Evolutionary conservation across 2,888 invertebrate species (phyloP).

Genomic region (Yponomeuta sedellus): DNA sequence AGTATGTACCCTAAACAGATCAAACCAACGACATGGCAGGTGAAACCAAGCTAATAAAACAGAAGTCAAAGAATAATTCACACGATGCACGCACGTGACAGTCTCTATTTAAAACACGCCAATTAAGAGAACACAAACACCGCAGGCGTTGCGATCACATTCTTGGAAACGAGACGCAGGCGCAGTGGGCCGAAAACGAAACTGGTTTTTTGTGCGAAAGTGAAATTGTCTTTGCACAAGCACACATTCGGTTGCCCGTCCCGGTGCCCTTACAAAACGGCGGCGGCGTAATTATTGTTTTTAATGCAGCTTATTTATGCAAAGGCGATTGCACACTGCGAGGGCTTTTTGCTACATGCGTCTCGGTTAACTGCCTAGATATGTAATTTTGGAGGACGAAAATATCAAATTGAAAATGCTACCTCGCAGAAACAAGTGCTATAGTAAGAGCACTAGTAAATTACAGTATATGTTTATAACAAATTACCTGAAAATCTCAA

Average conservation of each 20-base stretch:
- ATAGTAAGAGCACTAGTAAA: too few species aligned
- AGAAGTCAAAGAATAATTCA: not conserved
- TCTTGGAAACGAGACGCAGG: not conserved
- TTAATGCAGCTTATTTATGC: not conserved
- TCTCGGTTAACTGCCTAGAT: too few species aligned
- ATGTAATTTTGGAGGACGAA: too few species aligned
- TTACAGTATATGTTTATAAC: too few species aligned
- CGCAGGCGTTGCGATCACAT: not conserved
- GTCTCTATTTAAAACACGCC: not conserved
- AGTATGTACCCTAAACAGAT: too few species aligned
- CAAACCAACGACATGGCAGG: too few species aligned
- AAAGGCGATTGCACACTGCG: not conserved
- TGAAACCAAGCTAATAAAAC: not conserved
- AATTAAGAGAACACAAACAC: not conserved
- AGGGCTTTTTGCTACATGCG: not conserved
- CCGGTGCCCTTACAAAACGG: not conserved
- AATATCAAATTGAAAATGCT: too few species aligned
- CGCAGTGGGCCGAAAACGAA: not conserved
- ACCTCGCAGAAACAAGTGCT: too few species aligned
- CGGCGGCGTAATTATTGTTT: conserved; percentile 1
- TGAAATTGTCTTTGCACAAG: conserved; percentile 1
- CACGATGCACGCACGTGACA: not conserved
- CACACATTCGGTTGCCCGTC: not conserved
- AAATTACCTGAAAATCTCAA: too few species aligned
- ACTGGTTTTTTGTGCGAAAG: not conserved